Conservation (phyloP, 2,888 invertebrate species). For the Petrophora chlorosata region DNA sequence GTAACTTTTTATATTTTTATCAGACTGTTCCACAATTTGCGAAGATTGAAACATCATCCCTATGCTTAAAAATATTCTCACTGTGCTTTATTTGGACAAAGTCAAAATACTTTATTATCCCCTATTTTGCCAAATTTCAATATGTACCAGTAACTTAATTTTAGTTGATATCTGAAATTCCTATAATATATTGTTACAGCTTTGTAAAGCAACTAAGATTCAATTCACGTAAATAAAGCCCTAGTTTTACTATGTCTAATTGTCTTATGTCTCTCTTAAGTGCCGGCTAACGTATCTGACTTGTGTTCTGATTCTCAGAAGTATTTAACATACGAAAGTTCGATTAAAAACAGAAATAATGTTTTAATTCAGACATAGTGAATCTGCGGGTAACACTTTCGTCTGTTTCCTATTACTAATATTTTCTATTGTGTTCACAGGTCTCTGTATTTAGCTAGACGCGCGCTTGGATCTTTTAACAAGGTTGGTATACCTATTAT, state of each 20-base stretch:
- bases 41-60: too few species aligned
- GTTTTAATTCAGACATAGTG: constrained; percentile 12
- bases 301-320: too few species aligned
- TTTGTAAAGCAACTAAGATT: too few species aligned
- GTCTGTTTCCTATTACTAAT: constrained; percentile 32
- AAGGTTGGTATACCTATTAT: constrained; percentile 52
- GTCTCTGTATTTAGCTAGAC: constrained; percentile 75
- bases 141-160: neutral
- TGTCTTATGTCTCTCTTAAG: too few species aligned
- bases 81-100: too few species aligned
- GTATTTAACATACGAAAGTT: neutral
- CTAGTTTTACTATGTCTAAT: constrained; percentile 14
- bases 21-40: too few species aligned
- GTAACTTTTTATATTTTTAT: too few species aligned
- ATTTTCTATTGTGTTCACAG: constrained; percentile 62
- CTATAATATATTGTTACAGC: neutral
- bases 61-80: too few species aligned
- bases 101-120: too few species aligned
- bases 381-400: constrained; percentile 10
- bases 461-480: constrained; percentile 31
- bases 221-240: neutral
- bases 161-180: neutral
- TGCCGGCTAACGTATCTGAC: too few species aligned
- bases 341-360: neutral
- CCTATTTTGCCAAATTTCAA: too few species aligned